phyloP scores from a whole-genome alignment of 2,888 invertebrate genomes.

The Callyntrura guangdongensis region DNA sequence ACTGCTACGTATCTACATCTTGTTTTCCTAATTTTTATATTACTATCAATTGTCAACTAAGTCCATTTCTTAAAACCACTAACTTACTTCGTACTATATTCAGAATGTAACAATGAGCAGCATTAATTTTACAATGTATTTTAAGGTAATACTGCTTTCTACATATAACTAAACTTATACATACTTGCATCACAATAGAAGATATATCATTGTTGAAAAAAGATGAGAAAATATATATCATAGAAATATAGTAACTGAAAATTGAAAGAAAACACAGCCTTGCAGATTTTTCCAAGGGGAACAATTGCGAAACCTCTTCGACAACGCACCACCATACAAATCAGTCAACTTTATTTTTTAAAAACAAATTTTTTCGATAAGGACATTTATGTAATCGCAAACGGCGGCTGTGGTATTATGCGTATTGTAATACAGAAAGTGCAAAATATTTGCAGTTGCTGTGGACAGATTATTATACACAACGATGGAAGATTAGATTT shows the following conservation, averaged over 20 bases:
- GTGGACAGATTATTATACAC: too few relatives aligned
- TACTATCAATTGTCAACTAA: not conserved
- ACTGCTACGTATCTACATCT: not conserved
- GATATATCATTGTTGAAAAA: not conserved
- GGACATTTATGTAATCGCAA: too few relatives aligned
- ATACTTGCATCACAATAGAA: too few relatives aligned
- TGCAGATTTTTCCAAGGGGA: slow-evolving; percentile 6
- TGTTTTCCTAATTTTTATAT: slow-evolving; percentile 50
- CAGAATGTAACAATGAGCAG: not conserved
- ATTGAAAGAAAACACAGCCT: not conserved
- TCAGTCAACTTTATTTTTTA: too few relatives aligned
- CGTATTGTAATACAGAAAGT: too few relatives aligned
- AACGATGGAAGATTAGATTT: too few relatives aligned
- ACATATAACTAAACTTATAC: not conserved
- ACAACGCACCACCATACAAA: not conserved
- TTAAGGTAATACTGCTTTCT: not conserved
- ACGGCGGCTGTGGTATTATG: too few relatives aligned
- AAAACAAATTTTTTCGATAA: too few relatives aligned
- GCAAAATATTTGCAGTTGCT: too few relatives aligned
- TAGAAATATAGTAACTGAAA: not conserved
- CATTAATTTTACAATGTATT: not conserved
- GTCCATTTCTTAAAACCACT: not conserved
- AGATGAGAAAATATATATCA: too few relatives aligned
- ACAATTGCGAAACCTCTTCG: slow-evolving; percentile 15
- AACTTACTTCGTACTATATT: not conserved